A percentile compares a stretch with the other conserved stretches of the same genome.
Evolutionary conservation across 2,888 invertebrate species (phyloP).

Genomic region (Achlya flavicornis): DNA sequence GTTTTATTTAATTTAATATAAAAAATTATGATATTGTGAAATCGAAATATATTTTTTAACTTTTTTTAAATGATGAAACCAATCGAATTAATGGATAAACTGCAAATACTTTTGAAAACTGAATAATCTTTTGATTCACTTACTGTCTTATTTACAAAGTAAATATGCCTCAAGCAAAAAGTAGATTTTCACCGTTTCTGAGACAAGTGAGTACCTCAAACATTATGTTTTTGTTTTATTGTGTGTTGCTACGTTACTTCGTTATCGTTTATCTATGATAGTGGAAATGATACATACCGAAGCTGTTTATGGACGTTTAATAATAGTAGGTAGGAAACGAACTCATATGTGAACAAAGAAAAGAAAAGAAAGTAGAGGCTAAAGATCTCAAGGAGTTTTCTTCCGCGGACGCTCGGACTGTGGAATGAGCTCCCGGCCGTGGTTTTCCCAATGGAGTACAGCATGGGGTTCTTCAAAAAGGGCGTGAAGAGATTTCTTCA

Average conservation of each 20-base stretch:
- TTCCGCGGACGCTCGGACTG: no score
- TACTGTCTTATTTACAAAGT: background rate
- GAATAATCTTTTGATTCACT: no score
- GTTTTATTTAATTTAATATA: background rate
- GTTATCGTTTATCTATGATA: background rate
- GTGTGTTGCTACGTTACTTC: background rate
- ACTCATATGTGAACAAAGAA: no score
- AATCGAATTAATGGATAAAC: background rate
- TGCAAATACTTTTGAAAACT: background rate
- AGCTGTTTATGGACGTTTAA: background rate
- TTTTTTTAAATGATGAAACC: background rate
- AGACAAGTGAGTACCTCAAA: conserved; percentile 46
- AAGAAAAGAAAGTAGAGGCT: no score
- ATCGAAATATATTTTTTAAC: background rate
- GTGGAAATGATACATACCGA: background rate
- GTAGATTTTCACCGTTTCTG: conserved; percentile 44
- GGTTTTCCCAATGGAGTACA: no score
- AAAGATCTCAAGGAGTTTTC: no score
- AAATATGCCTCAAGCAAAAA: conserved; percentile 18
- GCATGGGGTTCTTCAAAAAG: no score
- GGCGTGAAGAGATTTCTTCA: no score
- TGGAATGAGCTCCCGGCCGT: no score
- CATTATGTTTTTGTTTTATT: background rate
- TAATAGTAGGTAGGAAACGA: background rate
- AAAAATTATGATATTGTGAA: conserved; percentile 2